Evolutionary conservation across 2,888 invertebrate genomes (phyloP).

Genomic region (Idaea straminata): DNA sequence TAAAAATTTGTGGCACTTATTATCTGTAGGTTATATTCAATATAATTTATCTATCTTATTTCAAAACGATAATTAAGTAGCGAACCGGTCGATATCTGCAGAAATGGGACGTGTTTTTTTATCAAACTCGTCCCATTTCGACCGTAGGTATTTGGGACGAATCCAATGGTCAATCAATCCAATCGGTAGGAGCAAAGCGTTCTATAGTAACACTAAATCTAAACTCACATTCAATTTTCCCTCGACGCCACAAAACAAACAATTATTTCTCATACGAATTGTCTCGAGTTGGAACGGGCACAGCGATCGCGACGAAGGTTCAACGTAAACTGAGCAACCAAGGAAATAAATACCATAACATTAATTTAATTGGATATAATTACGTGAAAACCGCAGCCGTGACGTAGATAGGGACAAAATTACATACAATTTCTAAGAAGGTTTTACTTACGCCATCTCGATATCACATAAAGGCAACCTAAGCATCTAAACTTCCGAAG

Average conservation of each 20-base stretch:
- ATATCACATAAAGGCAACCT: not conserved
- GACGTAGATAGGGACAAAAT: constrained; percentile 40
- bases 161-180: not conserved
- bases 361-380: constrained; percentile 69
- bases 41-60: no score
- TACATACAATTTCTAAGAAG: constrained; percentile 40
- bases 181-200: not conserved
- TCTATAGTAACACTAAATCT: not conserved
- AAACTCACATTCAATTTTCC: not conserved
- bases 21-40: no score
- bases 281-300: not conserved
- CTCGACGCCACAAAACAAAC: not conserved
- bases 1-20: not conserved
- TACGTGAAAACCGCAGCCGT: constrained; percentile 59
- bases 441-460: constrained; percentile 12
- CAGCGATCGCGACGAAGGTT: constrained; percentile 32
- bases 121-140: no score
- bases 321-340: constrained; percentile 51
- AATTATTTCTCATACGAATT: not conserved
- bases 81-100: no score
- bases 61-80: no score
- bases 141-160: no score
- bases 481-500: not conserved
- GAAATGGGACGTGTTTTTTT: no score
- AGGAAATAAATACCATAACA: constrained; percentile 61